Percentiles rank a stretch among this genome's conserved stretches.
Conservation (phyloP, 2,113 vertebrate species). For the Pholis gunnellus region DNA sequence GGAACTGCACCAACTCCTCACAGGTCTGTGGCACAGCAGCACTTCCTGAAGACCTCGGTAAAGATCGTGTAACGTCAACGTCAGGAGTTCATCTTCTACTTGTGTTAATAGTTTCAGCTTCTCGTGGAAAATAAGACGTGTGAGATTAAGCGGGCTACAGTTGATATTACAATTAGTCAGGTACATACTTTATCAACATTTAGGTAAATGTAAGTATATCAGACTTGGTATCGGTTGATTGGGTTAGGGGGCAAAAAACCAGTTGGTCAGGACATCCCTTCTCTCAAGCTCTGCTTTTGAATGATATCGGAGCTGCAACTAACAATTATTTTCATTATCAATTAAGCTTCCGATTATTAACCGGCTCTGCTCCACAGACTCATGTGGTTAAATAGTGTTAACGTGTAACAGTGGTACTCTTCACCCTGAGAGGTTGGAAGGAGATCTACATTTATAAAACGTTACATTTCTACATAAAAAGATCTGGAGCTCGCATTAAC, state of each 20-base stretch:
- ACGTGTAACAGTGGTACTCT: no score
- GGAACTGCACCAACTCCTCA: neutral
- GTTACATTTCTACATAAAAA: no score
- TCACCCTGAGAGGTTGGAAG: no score
- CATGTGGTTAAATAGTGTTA: no score
- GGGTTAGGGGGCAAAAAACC: neutral
- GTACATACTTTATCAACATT: neutral
- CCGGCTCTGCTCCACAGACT: no score
- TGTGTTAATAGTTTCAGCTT: neutral
- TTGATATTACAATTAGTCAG: neutral
- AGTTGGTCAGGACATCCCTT: neutral
- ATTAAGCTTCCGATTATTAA: no score
- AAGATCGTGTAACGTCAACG: neutral
- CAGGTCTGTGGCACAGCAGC: neutral
- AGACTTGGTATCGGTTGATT: neutral
- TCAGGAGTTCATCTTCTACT: neutral
- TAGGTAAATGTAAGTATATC: neutral
- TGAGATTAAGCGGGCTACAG: neutral
- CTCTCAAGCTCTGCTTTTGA: neutral
- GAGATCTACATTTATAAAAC: no score
- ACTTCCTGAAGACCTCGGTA: no score
- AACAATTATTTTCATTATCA: neutral
- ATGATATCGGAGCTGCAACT: neutral
- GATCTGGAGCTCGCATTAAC: no score
- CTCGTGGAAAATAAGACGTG: no score